Conservation (phyloP, 2,888 invertebrate species). For the Drosophila multiciliata region DNA sequence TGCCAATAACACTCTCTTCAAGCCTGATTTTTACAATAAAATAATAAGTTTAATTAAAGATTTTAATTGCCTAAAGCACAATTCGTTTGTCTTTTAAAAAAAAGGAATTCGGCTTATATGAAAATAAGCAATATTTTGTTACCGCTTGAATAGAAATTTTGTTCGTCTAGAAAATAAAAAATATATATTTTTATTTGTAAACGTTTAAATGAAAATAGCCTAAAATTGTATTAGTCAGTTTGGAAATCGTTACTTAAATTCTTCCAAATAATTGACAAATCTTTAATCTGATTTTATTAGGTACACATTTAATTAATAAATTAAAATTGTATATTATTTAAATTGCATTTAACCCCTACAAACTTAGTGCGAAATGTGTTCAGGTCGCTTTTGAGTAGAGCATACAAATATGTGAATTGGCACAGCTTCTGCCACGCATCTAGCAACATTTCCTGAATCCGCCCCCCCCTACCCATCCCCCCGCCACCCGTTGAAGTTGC, state of each 20-base stretch:
- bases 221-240: too few relatives aligned
- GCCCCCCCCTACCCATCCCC: background rate
- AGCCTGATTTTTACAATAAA: background rate
- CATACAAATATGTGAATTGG: conserved; percentile 65
- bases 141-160: too few relatives aligned
- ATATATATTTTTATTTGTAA: too few relatives aligned
- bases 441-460: conserved; percentile 38
- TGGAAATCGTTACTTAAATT: too few relatives aligned
- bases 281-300: too few relatives aligned
- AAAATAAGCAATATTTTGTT: background rate
- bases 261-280: too few relatives aligned
- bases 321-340: background rate
- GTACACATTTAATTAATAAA: background rate
- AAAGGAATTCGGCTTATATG: background rate
- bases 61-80: background rate
- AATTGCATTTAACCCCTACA: background rate
- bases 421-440: conserved; percentile 57
- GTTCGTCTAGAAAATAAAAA: too few relatives aligned
- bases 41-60: background rate
- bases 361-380: background rate
- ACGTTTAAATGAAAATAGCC: too few relatives aligned
- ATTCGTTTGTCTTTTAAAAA: background rate
- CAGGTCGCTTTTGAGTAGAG: conserved; percentile 1
- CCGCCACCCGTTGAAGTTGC: background rate
- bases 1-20: background rate